These are phyloP conservation scores for Drosophila maculinotata DNA, from an alignment of 2,888 invertebrate genomes.

Conservation along the genomic window DNA sequence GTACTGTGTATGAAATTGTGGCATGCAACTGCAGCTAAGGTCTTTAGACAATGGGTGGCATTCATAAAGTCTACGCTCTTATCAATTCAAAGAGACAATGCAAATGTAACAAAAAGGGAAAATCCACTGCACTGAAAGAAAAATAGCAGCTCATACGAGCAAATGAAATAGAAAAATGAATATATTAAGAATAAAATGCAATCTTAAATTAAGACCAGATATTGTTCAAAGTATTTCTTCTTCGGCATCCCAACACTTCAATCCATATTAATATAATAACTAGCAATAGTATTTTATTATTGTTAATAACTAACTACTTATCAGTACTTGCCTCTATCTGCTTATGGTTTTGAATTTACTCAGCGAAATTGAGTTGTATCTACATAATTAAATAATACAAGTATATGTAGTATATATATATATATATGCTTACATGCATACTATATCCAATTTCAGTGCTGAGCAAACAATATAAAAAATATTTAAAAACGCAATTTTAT, in stretches of 20 bases:
- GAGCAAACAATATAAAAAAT: conserved; percentile 29
- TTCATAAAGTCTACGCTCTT: conserved; percentile 5
- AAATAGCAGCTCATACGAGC: too few relatives aligned
- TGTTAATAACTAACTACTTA: not conserved
- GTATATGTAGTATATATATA: not conserved
- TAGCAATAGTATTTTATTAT: not conserved
- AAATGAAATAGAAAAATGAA: too few relatives aligned
- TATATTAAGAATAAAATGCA: too few relatives aligned
- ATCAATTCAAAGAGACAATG: conserved; percentile 13
- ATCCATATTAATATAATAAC: too few relatives aligned
- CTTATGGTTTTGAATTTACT: conserved; percentile 2
- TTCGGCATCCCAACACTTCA: too few relatives aligned
- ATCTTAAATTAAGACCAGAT: too few relatives aligned
- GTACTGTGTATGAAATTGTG: not conserved
- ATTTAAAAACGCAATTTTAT: conserved; percentile 40
- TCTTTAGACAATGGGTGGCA: conserved; percentile 6
- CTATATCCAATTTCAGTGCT: conserved; percentile 28
- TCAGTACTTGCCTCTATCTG: not conserved
- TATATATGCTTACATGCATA: not conserved
- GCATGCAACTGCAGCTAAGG: conserved; percentile 17
- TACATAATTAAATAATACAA: not conserved
- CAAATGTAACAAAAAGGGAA: too few relatives aligned
- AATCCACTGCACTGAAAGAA: not conserved
- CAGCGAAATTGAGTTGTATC: conserved; percentile 7
- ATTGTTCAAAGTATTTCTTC: too few relatives aligned